Conservation (phyloP, 2,888 invertebrate species). For the Eupithecia dodoneata region DNA sequence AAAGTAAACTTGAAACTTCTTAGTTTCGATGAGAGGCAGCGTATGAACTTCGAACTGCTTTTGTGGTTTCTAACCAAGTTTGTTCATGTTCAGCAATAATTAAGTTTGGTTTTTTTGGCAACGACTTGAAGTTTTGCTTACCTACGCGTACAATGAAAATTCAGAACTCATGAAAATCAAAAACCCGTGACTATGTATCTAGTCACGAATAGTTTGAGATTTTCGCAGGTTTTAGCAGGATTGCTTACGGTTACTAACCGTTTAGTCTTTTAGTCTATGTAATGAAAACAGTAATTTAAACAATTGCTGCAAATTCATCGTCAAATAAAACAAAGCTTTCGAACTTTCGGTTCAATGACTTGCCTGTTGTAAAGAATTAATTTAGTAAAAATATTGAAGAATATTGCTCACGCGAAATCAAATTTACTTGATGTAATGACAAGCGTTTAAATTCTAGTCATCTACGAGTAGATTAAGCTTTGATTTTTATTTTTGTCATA, state of each 20-base stretch:
- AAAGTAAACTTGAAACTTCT: slow-evolving; percentile 8
- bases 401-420: slow-evolving; percentile 4
- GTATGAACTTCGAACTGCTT: slow-evolving; percentile 9
- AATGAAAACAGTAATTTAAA: not conserved
- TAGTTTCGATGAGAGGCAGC: not conserved
- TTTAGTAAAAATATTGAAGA: slow-evolving; percentile 1
- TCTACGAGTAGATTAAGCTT: slow-evolving; percentile 4
- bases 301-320: not conserved
- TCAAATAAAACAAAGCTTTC: not conserved
- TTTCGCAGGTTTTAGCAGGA: not conserved
- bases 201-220: not conserved
- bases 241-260: too few species aligned
- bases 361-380: not conserved
- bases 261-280: not conserved
- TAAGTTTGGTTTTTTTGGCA: not conserved
- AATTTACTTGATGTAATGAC: slow-evolving; percentile 5
- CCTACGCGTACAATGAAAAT: not conserved
- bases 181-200: too few species aligned
- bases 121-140: not conserved
- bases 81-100: not conserved
- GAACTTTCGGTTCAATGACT: not conserved
- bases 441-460: slow-evolving; percentile 6
- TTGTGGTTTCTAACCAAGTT: slow-evolving; percentile 5
- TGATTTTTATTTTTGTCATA: slow-evolving; percentile 13
- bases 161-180: not conserved